Evolutionary conservation across 2,113 vertebrate genomes (phyloP).

Genomic region (Cariama cristata): DNA sequence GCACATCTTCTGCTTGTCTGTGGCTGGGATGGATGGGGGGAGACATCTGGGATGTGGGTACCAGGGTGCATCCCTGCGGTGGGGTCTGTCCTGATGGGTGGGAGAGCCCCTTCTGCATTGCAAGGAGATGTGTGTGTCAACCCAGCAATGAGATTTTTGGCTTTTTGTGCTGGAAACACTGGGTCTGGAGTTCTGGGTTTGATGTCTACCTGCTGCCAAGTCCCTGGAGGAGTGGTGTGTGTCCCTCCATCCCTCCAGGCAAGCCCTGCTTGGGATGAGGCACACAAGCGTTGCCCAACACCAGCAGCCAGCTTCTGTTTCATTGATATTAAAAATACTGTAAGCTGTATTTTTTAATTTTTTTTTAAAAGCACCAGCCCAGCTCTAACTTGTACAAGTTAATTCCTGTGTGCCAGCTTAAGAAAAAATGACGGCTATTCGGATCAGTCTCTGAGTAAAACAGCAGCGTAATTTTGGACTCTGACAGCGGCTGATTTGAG

Average conservation of each 20-base stretch:
- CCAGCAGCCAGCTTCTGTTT: neutral
- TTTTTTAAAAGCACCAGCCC: neutral
- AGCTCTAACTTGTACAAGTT: neutral
- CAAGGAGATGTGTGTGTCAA: neutral
- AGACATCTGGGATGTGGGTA: neutral
- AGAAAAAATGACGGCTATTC: neutral
- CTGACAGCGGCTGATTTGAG: neutral
- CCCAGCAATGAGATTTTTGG: neutral
- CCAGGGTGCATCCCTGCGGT: neutral
- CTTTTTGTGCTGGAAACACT: neutral
- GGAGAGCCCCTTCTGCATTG: neutral
- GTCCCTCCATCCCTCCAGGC: neutral
- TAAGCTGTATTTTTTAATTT: neutral
- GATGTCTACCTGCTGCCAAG: neutral
- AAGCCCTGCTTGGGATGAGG: neutral
- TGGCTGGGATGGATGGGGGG: neutral
- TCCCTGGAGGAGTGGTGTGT: fast-evolving
- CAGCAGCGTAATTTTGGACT: neutral
- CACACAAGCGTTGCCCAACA: neutral
- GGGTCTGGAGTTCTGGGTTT: neutral
- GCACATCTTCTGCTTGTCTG: neutral
- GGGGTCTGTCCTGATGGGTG: neutral
- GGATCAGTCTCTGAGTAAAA: neutral
- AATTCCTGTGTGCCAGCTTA: neutral
- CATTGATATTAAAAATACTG: neutral